phyloP scores from a whole-genome alignment of 2,113 vertebrate genomes.

The Pelecanoides urinatrix region DNA sequence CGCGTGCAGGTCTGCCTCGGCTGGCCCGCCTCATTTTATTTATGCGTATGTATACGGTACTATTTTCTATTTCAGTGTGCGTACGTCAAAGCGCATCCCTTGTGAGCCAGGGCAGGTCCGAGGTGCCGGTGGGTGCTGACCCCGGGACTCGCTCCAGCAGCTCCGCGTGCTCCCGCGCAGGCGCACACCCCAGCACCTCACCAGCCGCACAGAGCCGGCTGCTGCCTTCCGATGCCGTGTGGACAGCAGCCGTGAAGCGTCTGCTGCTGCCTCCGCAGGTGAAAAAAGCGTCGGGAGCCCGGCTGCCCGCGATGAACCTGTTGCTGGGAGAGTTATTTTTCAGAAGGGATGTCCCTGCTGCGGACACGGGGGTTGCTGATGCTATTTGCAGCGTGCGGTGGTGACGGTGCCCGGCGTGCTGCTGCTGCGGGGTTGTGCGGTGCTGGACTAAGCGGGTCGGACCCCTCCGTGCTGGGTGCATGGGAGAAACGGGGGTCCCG shows the following conservation, averaged over 20 bases:
- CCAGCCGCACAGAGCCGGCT: neutral
- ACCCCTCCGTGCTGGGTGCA: neutral
- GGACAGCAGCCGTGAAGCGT: fast-evolving
- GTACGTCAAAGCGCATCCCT: neutral
- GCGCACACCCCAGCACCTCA: fast-evolving
- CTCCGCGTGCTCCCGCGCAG: neutral
- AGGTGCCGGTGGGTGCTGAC: neutral
- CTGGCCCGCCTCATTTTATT: neutral
- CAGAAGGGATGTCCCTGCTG: no score
- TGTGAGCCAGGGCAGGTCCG: fast-evolving
- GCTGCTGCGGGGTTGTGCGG: fast-evolving
- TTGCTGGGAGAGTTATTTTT: neutral
- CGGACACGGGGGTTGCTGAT: fast-evolving
- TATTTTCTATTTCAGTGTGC: neutral
- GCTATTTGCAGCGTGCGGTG: fast-evolving
- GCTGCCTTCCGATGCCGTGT: neutral
- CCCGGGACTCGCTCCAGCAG: neutral
- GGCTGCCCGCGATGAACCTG: fast-evolving
- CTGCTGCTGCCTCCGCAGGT: neutral
- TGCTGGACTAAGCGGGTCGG: neutral
- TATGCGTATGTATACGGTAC: fast-evolving
- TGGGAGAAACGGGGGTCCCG: fast-evolving
- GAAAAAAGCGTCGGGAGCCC: fast-evolving
- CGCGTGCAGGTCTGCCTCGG: neutral
- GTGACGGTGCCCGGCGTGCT: fast-evolving